Conservation (phyloP, 2,113 vertebrate species). For the Numenius arquata region DNA sequence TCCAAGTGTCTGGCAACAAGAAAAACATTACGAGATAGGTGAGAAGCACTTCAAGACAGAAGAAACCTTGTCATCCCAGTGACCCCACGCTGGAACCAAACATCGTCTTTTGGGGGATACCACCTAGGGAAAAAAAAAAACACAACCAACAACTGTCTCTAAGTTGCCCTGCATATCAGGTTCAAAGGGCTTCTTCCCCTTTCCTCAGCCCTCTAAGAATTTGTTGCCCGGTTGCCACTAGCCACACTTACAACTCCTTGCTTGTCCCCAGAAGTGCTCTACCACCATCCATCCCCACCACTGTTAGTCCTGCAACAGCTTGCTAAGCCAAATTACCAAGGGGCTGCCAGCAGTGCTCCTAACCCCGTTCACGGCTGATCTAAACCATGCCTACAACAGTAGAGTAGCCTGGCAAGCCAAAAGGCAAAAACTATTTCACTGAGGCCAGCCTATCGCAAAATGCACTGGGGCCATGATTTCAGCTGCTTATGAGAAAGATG, state of each 20-base stretch:
- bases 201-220: not conserved
- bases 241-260: not conserved
- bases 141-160: not conserved
- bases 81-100: not conserved
- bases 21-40: not conserved
- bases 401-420: not conserved
- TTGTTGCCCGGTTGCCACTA: not conserved
- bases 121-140: not conserved
- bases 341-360: not conserved
- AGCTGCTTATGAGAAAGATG: not conserved
- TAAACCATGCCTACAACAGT: not conserved
- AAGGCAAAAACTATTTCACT: not conserved
- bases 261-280: not conserved
- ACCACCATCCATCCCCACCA: not conserved
- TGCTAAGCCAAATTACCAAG: not conserved
- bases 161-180: not conserved
- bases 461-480: not conserved
- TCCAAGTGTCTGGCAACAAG: not conserved
- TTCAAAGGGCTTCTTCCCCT: not conserved
- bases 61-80: not conserved
- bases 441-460: not conserved
- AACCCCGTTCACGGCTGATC: not conserved
- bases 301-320: not conserved
- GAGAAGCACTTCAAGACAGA: not conserved
- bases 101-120: not conserved